These are phyloP conservation scores for Uloborus diversus DNA, from an alignment of 1,140 invertebrate species.

Conservation along the genomic window DNA sequence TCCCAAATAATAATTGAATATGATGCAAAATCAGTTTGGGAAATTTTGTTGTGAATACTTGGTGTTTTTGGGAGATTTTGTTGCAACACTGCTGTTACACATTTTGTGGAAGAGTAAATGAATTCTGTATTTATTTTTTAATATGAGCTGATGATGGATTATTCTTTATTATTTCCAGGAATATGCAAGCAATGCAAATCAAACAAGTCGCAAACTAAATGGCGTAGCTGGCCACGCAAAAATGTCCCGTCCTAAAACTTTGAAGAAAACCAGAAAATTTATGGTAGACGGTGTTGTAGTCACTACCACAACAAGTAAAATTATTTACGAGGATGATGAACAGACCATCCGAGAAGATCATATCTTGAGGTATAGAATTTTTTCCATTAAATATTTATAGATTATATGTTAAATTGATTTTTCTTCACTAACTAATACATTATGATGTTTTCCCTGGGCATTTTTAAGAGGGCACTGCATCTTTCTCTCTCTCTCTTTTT, in stretches of 20 bases:
- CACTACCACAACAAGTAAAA: constrained; percentile 92
- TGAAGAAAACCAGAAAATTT: constrained; percentile 94
- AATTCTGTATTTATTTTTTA: not conserved
- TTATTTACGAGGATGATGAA: constrained; percentile 92
- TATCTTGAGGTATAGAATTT: constrained; percentile 66
- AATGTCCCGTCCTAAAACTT: constrained; percentile 75
- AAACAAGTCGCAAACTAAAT: constrained; percentile 43
- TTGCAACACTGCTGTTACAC: too few species aligned
- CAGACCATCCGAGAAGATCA: constrained; percentile 71
- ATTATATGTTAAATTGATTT: too few species aligned
- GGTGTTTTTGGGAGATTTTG: too few species aligned
- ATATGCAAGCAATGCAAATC: constrained; percentile 31
- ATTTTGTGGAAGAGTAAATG: too few species aligned
- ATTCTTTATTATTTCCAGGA: constrained; percentile 33
- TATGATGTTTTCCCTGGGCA: too few species aligned
- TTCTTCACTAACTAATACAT: too few species aligned
- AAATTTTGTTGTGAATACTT: too few species aligned
- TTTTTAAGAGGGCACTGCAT: too few species aligned
- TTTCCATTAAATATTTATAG: too few species aligned
- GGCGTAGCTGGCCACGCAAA: constrained; percentile 43
- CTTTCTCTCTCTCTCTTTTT: too few species aligned
- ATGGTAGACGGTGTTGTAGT: constrained; percentile 97
- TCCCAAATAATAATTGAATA: too few species aligned
- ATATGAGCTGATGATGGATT: not conserved
- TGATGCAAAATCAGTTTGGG: too few species aligned